Evolutionary conservation across 1,140 invertebrate species (phyloP), one percentile per base, ranked within the genome.

Genomic region (Aradophagus sp.): DNA sequence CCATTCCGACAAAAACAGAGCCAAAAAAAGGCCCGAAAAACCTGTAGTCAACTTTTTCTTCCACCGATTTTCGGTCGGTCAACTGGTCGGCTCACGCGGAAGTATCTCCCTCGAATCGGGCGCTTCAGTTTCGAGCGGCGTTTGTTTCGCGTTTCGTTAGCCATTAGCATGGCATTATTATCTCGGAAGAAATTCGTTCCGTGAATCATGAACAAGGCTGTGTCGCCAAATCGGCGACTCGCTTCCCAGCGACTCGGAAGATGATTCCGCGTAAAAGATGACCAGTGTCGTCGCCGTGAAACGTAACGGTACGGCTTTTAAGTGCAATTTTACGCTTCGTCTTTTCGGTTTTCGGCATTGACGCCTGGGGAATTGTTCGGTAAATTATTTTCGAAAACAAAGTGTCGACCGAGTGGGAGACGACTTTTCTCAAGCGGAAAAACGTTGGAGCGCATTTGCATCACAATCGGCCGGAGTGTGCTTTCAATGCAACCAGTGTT

Each of bases 161-260:
- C 41, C 62, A 71, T 76, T 75, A 73, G 41, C 48, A 20, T 35
- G 56, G 15, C 73, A 68, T 78, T 69, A 68, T 78, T 69, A 67
- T 72, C 72, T 61, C 45, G 52, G 55, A 52, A 73, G 73, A 56
- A 73, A 80, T 80, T 74, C 38, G 72, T 75, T 76, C 53, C 38
- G 55, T 48, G 50, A 73, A 75, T 70, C 73, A 55, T 58, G 65
- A 67, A 61, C 45, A 47, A 62, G 53, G 29, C 67, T 66, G 70
- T 69, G 74, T 77, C 75, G 66, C 70, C 77, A 65, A 78, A 77
- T 79, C 39, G 42, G 19, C 26, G 26, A 56, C 42, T 44, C 27
- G 48, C 13, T 53, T 47, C 47, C 44, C 53, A 48, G 5, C 47
- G 31, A 29, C 16, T 36, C 10, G 36, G 12, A 41, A 26, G 52